Base-by-base conservation (phyloP, 1,140 invertebrate species). In the Alviniconcha marisindica region DNA sequence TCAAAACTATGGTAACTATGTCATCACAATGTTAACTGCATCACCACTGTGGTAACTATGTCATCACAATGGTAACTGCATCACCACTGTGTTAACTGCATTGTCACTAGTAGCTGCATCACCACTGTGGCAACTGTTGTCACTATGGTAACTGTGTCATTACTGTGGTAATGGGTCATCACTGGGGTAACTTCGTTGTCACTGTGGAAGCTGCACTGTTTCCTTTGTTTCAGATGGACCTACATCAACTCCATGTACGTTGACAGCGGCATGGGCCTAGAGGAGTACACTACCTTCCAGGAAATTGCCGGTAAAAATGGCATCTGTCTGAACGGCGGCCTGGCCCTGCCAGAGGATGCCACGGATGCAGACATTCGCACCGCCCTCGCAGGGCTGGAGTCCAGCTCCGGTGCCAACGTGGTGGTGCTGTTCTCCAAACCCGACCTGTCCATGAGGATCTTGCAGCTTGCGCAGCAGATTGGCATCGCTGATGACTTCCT, bases 161-260 rank as follows among this genome's bases (percentile, higher is more conserved):
- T n/a, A n/a, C n/a, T n/a, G n/a, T n/a, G n/a, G n/a, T n/a, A n/a
- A n/a, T n/a, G n/a, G n/a, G n/a, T n/a, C n/a, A n/a, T n/a, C n/a
- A n/a, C n/a, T n/a, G n/a, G n/a, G n/a, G n/a, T n/a, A n/a, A n/a
- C n/a, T n/a, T n/a, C n/a, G n/a, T n/a, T n/a, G n/a, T n/a, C n/a
- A n/a, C n/a, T n/a, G n/a, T n/a, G n/a, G n/a, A n/a, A n/a, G n/a
- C n/a, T n/a, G n/a, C n/a, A 48, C 44, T 18, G 18, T 48, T 48
- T 48, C 18, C 18, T 5, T 48, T 48, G 44, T 38, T 78, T 1
- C 78, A 80, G 78, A 89, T 97, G 96, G 96, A 96, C 95, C 12
- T 97, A 97, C 89, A 95, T 97, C 18, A 96, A 95, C 54, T 95
- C 95, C 0, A 94, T 96, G 10, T 95, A 95, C 87, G 93, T 94